Percentiles rank a stretch among this genome's conserved stretches.
These are phyloP conservation scores for Cotesia vestalis DNA, from an alignment of 1,140 invertebrate genomes.

Conservation along the genomic window DNA sequence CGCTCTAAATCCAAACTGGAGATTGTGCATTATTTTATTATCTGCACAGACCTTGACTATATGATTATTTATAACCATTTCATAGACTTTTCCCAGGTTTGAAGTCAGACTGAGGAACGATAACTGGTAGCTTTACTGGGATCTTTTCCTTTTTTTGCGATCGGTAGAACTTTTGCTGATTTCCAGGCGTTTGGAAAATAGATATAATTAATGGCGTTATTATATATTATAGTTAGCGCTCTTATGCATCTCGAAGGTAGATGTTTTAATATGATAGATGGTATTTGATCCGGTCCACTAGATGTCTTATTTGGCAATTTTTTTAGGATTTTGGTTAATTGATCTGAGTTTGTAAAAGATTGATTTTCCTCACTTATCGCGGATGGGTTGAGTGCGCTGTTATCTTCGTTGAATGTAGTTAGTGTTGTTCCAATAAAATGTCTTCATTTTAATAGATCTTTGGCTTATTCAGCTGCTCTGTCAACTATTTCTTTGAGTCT, in stretches of 20 bases:
- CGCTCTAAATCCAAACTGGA: background rate
- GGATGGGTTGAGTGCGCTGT: background rate
- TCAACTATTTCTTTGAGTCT: slow-evolving; percentile 11
- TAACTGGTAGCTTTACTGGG: slow-evolving; percentile 28
- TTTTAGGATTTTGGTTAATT: slow-evolving; percentile 16
- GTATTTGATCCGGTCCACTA: slow-evolving; percentile 31
- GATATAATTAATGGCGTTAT: slow-evolving; percentile 31
- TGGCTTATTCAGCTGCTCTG: background rate
- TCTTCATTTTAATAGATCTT: background rate
- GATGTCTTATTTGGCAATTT: slow-evolving; percentile 34
- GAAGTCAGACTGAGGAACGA: slow-evolving; percentile 40
- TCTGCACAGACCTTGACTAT: background rate
- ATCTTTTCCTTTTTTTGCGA: slow-evolving; percentile 41
- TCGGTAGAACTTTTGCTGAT: slow-evolving; percentile 39
- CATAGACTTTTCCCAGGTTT: slow-evolving; percentile 43
- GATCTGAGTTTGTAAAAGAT: background rate
- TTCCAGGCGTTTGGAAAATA: slow-evolving; percentile 42
- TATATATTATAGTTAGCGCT: slow-evolving; percentile 23
- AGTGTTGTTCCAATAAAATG: background rate
- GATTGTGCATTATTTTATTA: background rate
- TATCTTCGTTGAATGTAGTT: slow-evolving; percentile 13
- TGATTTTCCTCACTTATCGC: background rate
- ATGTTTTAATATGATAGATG: slow-evolving; percentile 31
- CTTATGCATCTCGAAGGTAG: slow-evolving; percentile 22
- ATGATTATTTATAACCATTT: slow-evolving; percentile 35